Evolutionary conservation across 2,888 invertebrate species (phyloP), one percentile per base, ranked within the genome.

Genomic region (Morpho achilles): DNA sequence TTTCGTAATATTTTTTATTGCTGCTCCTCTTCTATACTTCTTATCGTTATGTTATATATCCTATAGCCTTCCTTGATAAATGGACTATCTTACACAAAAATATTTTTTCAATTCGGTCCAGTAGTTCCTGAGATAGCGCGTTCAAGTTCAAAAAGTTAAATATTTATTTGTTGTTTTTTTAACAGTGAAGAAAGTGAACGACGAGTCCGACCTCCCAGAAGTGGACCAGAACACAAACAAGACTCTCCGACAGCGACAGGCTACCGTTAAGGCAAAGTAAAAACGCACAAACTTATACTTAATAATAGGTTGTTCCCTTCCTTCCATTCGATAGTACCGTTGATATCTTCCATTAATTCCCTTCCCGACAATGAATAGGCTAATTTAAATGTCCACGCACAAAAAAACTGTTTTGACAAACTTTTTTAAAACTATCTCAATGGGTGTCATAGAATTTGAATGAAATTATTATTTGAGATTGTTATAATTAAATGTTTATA

Each of bases 151-250:
- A n/a, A n/a, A 16, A 16, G 16, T 16, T 16, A 16, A 16, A 16
- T 16, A 16, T 16, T 16, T 32, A 32, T 32, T 32, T 32, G 32
- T 32, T 40, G 59, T 75, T 74, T 73, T 69, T 68, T 55, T 82
- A 84, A 68, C 84, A 95, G 94, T 85, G 61, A 94, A 94, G 91
- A 93, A 93, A 80, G 84, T 91, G 39, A 88, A 92, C 43, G 96
- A 96, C 65, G 96, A 97, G 69, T 97, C 96, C 55, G 97, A 98
- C 76, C 90, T 98, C 66, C 97, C 98, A 0, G 98, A 98, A 87
- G 98, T 97, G 58, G 97, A 98, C 84, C 97, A 97, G 87, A 96
- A 96, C 77, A 96, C 95, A 41, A 95, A 95, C 87, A 95, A 95
- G 80, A 93, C 93, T 63, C 87, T 94, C 66, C 92, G 94, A 71